A percentile compares a stretch with the other conserved stretches of the same genome.
phyloP scores from a whole-genome alignment of 2,113 vertebrate species.

The Daboia siamensis region DNA sequence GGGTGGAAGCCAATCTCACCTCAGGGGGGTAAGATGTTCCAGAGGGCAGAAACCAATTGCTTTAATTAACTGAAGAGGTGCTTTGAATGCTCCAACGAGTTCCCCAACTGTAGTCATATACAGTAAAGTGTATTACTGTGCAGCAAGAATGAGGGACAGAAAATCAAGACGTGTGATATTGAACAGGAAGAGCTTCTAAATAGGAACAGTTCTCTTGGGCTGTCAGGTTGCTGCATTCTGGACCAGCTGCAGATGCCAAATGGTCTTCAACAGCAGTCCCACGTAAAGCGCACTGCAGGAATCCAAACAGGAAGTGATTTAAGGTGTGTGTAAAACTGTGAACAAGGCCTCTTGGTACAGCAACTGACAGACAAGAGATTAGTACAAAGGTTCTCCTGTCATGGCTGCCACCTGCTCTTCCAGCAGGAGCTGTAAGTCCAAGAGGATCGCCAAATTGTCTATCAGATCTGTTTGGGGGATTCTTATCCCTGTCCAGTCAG shows the following conservation, averaged over 20 bases:
- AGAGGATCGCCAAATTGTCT: background rate
- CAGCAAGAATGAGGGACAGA: background rate
- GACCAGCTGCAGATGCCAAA: background rate
- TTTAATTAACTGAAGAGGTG: background rate
- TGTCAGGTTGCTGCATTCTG: background rate
- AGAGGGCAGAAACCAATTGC: background rate
- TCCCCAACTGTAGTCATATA: background rate
- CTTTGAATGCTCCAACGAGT: background rate
- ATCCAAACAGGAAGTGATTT: background rate
- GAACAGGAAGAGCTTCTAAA: background rate
- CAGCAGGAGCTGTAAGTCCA: background rate
- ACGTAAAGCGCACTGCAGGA: background rate
- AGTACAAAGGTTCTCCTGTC: background rate
- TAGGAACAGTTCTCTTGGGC: background rate
- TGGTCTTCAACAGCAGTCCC: background rate
- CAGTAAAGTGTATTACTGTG: background rate
- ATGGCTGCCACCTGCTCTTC: background rate
- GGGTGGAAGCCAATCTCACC: background rate
- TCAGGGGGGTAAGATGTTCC: background rate
- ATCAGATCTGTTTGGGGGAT: background rate
- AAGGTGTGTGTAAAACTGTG: background rate
- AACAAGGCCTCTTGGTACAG: background rate
- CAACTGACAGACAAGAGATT: background rate
- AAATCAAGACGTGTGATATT: background rate
- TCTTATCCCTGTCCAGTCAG: background rate